Percentiles rank a stretch among this genome's conserved stretches.
Conservation (phyloP, 2,113 vertebrate species). For the Syngnathus typhle region DNA sequence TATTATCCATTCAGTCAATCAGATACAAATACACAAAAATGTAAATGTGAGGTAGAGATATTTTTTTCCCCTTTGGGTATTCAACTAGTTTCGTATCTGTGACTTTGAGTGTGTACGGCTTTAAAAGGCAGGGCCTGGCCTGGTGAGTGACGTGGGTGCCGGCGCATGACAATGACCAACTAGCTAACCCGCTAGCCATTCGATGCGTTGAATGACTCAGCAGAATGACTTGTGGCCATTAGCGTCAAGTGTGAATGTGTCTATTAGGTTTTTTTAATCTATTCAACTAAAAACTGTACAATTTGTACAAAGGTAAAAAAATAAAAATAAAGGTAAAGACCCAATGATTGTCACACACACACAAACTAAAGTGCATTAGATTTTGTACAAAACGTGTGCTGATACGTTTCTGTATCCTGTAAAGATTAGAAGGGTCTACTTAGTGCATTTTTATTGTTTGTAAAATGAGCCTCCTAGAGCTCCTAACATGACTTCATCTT, state of each 20-base stretch:
- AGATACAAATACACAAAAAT: neutral
- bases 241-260: neutral
- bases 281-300: too few relatives aligned
- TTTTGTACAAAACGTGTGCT: neutral
- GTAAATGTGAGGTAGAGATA: neutral
- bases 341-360: too few relatives aligned
- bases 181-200: neutral
- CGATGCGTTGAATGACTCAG: neutral
- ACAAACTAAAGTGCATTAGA: neutral
- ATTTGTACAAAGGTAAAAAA: neutral
- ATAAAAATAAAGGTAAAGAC: too few relatives aligned
- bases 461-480: conserved; percentile 24
- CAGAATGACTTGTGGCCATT: neutral
- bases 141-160: neutral
- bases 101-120: neutral
- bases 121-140: neutral
- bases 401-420: neutral
- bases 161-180: neutral
- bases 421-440: neutral
- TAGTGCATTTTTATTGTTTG: conserved; percentile 17
- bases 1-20: neutral
- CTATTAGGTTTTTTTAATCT: neutral
- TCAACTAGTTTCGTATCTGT: neutral
- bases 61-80: neutral
- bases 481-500: conserved; percentile 41